phyloP scores from a whole-genome alignment of 2,113 vertebrate species.

The Suricata suricatta region DNA sequence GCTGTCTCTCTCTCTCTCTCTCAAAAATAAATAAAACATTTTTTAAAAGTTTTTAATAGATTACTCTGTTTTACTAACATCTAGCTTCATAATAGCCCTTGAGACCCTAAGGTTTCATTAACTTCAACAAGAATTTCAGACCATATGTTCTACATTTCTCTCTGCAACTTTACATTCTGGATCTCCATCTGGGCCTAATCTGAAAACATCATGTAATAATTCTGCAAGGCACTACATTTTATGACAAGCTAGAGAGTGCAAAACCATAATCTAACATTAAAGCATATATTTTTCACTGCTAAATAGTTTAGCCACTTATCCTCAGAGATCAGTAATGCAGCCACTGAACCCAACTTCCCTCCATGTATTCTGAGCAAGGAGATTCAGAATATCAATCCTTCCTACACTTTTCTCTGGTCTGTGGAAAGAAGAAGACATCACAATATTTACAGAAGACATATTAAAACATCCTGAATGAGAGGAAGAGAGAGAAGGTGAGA shows the following conservation, averaged over 20 bases:
- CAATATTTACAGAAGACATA: neutral
- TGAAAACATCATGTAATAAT: slow-evolving; percentile 38
- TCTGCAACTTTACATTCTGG: slow-evolving; percentile 2
- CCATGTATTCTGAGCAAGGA: neutral
- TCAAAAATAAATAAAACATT: no score
- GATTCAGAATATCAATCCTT: neutral
- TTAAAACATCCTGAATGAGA: neutral
- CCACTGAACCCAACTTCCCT: neutral
- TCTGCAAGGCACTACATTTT: neutral
- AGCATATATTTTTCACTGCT: neutral
- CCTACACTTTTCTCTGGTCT: neutral
- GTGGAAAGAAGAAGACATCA: neutral
- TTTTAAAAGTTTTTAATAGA: neutral
- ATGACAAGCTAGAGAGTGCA: slow-evolving; percentile 14
- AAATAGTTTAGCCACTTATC: neutral
- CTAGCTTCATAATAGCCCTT: neutral
- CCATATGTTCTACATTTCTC: neutral
- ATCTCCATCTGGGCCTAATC: slow-evolving; percentile 42
- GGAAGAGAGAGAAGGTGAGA: neutral
- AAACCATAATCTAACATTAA: neutral
- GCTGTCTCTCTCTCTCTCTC: no score
- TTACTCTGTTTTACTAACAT: neutral
- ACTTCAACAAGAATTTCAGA: neutral
- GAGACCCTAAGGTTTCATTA: neutral
- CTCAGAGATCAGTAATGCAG: slow-evolving; percentile 15